Evolutionary conservation across 1,140 invertebrate genomes (phyloP).

Genomic region (Macrobrachium nipponense): DNA sequence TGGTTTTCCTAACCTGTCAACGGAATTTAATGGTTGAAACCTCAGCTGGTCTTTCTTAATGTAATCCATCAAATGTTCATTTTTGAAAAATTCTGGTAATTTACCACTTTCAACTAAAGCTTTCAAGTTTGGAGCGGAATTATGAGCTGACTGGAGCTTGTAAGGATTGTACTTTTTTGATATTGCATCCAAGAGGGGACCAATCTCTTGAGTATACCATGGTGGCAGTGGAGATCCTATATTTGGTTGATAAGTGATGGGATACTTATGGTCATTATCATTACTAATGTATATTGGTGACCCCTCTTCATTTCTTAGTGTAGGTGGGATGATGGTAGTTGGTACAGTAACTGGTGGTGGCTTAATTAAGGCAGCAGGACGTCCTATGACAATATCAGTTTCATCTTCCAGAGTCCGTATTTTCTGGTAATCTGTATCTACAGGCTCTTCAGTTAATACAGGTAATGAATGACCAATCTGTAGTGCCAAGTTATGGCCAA

Average conservation of each 20-base stretch:
- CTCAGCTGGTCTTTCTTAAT: constrained; percentile 11
- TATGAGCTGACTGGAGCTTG: background rate
- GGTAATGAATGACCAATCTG: no score
- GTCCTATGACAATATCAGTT: background rate
- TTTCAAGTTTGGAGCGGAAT: constrained; percentile 10
- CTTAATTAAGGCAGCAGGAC: constrained; percentile 16
- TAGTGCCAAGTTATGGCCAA: no score
- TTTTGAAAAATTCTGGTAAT: constrained; percentile 24
- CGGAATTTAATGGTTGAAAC: background rate
- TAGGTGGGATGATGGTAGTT: background rate
- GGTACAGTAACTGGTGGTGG: background rate
- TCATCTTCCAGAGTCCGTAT: background rate
- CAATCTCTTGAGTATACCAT: background rate
- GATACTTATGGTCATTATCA: background rate
- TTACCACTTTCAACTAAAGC: constrained; percentile 17
- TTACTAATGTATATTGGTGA: background rate
- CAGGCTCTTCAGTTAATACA: background rate
- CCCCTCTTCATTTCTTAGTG: background rate
- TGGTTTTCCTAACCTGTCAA: constrained; percentile 15
- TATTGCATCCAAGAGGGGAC: constrained; percentile 5
- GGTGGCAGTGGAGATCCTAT: background rate
- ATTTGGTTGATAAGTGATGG: background rate
- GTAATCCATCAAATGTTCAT: constrained; percentile 14
- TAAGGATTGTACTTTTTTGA: constrained; percentile 19
- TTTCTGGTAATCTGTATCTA: background rate